Evolutionary conservation across 2,888 invertebrate species (phyloP).

Genomic region (Dynastes hyllus): DNA sequence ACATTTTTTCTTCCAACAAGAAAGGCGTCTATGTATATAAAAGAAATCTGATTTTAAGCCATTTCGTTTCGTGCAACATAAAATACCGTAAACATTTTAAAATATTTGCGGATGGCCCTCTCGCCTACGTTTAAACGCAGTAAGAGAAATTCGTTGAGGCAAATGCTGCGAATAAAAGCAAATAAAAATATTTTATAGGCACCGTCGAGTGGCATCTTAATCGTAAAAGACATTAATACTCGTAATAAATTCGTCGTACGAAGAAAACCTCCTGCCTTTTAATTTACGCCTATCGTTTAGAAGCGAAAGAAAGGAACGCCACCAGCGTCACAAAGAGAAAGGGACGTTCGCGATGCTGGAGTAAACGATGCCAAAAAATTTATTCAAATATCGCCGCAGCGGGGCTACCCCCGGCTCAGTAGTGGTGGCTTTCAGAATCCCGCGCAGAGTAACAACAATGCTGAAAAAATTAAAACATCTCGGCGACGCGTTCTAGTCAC

Average conservation of each 20-base stretch:
- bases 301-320: slow-evolving; percentile 7
- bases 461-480: slow-evolving; percentile 46
- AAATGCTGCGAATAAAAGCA: slow-evolving; percentile 33
- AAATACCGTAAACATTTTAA: slow-evolving; percentile 19
- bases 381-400: slow-evolving; percentile 37
- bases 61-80: slow-evolving; percentile 14
- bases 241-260: slow-evolving; percentile 41
- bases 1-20: no score
- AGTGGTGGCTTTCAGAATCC: neutral
- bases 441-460: slow-evolving; percentile 2
- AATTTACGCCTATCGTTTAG: slow-evolving; percentile 45
- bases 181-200: slow-evolving; percentile 48
- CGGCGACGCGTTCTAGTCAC: slow-evolving; percentile 55
- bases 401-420: neutral
- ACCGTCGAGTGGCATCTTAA: slow-evolving; percentile 36
- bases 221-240: slow-evolving; percentile 42
- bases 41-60: slow-evolving; percentile 7
- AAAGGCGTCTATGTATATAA: neutral
- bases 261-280: slow-evolving; percentile 44
- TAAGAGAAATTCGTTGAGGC: slow-evolving; percentile 12
- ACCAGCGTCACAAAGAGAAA: slow-evolving; percentile 15
- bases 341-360: neutral
- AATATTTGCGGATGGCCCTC: neutral
- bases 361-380: slow-evolving; percentile 17
- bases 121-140: slow-evolving; percentile 7